These are phyloP conservation scores for Neostethus bicornis DNA, from an alignment of 2,797 vertebrate species.

Conservation along the genomic window DNA sequence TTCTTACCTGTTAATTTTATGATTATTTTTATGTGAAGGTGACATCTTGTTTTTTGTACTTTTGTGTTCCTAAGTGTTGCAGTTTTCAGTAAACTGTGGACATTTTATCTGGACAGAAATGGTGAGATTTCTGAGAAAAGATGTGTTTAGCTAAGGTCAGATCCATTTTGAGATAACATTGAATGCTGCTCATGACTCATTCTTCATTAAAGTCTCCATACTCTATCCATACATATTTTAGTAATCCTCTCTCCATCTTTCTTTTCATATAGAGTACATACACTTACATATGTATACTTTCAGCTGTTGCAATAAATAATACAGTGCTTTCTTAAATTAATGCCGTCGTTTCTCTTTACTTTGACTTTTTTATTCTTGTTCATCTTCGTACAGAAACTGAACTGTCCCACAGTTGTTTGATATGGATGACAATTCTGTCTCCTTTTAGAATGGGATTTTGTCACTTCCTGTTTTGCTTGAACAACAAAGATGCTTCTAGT, in stretches of 20 bases:
- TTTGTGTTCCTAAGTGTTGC: conserved; percentile 42
- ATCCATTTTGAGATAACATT: conserved; percentile 50
- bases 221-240: conserved; percentile 40
- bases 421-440: conserved; percentile 33
- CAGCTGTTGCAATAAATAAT: conserved; percentile 2
- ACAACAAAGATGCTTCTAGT: conserved; percentile 53
- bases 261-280: neutral
- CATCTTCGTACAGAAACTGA: neutral
- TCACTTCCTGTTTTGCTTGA: conserved; percentile 40
- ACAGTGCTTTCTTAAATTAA: conserved; percentile 7
- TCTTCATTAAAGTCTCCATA: conserved; percentile 32
- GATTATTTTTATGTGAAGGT: neutral
- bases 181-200: conserved; percentile 45
- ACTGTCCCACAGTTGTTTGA: neutral
- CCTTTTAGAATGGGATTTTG: conserved; percentile 53
- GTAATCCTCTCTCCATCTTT: conserved; percentile 36
- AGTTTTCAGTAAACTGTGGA: conserved; percentile 20
- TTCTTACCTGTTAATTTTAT: too few relatives aligned
- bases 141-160: conserved; percentile 43
- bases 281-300: conserved; percentile 7
- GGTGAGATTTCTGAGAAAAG: conserved; percentile 48
- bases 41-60: conserved; percentile 14
- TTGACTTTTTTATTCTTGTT: neutral
- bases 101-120: conserved; percentile 21
- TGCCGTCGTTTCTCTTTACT: conserved; percentile 2